These are phyloP conservation scores for Mylabris phalerata DNA, from an alignment of 1,140 invertebrate species.

Conservation along the genomic window DNA sequence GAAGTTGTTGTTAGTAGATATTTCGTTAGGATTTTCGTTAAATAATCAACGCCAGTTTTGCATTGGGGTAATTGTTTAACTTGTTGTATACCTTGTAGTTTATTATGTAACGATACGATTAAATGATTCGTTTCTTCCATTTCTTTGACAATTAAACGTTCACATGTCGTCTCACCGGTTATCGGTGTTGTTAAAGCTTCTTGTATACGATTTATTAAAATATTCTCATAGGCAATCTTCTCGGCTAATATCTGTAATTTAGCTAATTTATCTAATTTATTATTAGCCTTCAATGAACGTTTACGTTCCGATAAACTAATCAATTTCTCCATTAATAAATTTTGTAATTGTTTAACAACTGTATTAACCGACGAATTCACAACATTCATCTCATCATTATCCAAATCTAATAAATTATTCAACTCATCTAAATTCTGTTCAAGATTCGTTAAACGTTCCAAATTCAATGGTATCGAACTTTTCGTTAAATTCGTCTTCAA, in stretches of 20 bases:
- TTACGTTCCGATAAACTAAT: conserved; percentile 57
- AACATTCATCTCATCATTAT: conserved; percentile 45
- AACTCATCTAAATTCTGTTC: conserved; percentile 54
- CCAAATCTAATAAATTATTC: conserved; percentile 49
- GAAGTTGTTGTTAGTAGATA: conserved; percentile 29
- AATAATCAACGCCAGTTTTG: conserved; percentile 51
- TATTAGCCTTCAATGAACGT: conserved; percentile 51
- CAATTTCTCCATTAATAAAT: conserved; percentile 57
- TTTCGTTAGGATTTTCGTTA: conserved; percentile 56
- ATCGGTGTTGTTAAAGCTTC: conserved; percentile 40
- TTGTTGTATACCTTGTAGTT: conserved; percentile 51
- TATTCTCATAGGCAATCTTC: conserved; percentile 67
- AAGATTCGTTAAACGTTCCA: conserved; percentile 45
- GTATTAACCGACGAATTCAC: conserved; percentile 52
- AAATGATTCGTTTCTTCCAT: conserved; percentile 67
- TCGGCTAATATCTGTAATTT: conserved; percentile 64
- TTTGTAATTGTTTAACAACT: conserved; percentile 57
- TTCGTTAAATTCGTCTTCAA: conserved; percentile 25
- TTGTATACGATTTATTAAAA: conserved; percentile 49
- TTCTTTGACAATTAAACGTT: conserved; percentile 52
- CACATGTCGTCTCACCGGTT: conserved; percentile 48
- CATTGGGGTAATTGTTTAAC: conserved; percentile 15
- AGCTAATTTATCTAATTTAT: conserved; percentile 57
- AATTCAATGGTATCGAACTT: conserved; percentile 15
- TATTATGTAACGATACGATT: conserved; percentile 59